Evolutionary conservation across 1,140 invertebrate species (phyloP), one percentile per base, ranked within the genome.

Genomic region (Temnothorax curvispinosus): DNA sequence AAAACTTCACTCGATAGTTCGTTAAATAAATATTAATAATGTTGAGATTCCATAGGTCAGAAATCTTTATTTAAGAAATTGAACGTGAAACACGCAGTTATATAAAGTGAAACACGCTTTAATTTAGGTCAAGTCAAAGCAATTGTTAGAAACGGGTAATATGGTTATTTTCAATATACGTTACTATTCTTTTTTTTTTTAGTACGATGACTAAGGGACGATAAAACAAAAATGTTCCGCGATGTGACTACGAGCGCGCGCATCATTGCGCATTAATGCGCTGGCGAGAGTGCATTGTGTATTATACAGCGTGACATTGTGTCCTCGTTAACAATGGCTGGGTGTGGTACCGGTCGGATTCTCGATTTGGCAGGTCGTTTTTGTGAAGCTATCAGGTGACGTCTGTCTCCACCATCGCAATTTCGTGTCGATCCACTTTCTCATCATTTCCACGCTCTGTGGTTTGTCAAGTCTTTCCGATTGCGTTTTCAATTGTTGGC

Each of bases 221-320:
- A 58, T 50, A 47, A 47, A 32, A 35, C 47, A 56, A 44, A 81
- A 81, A 41, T 15, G 64, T 81, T 60, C 56, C 71, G 47, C 71
- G 44, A 27, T 18, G 50, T 65, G 38, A 18, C 44, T 21, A 15
- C 78, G 21, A 50, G 38, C 58, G 69, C 67, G 87, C 80, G 75
- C 71, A 77, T 75, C 89, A 82, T 90, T 88, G 89, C 47, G 58
- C 87, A 86, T 88, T 90, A 90, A 90, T 90, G 88, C 69, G 86
- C 82, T 62, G 82, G 78, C 89, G 82, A 90, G 87, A 89, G 75
- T 69, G 88, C 90, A 89, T 91, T 91, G 86, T 91, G 86, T 81
- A 91, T 92, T 91, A 91, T 91, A 72, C 89, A 85, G 80, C 87
- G 80, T 89, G 90, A 92, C 89, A 90, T 87, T 88, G 89, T 88